A percentile compares a stretch with the other conserved stretches of the same genome.
Conservation (phyloP, 2,888 invertebrate genomes). For the Orthosia cruda region DNA sequence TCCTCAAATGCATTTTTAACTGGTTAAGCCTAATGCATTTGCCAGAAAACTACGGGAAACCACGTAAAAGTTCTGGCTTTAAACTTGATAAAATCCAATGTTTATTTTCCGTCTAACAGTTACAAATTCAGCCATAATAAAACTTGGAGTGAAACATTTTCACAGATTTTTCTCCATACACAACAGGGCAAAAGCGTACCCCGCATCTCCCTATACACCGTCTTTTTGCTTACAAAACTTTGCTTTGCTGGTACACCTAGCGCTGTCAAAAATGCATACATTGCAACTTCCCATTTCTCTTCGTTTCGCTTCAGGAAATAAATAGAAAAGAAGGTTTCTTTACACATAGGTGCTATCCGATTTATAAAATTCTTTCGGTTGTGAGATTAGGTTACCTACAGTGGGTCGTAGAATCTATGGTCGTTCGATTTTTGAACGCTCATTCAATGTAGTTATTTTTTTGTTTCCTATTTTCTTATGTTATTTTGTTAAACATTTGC, state of each 20-base stretch:
- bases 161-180: conserved; percentile 54
- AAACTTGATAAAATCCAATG: conserved; percentile 34
- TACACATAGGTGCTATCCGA: conserved; percentile 7
- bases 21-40: not conserved
- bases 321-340: conserved; percentile 41
- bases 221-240: conserved; percentile 67
- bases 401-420: not conserved
- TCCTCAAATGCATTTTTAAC: not conserved
- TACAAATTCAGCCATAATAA: conserved; percentile 44
- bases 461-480: not conserved
- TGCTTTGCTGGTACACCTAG: conserved; percentile 48
- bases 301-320: conserved; percentile 48
- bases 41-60: not conserved
- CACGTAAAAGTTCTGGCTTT: not conserved
- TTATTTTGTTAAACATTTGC: not conserved
- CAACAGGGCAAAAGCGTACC: conserved; percentile 50
- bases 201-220: conserved; percentile 9
- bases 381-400: not conserved
- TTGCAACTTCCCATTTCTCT: conserved; percentile 58
- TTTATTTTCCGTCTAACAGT: conserved; percentile 34
- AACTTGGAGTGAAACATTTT: conserved; percentile 63
- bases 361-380: conserved; percentile 14
- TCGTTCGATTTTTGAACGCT: not conserved
- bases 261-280: conserved; percentile 68
- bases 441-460: not conserved